Percentiles rank a stretch among this genome's conserved stretches.
phyloP scores from a whole-genome alignment of 2,888 invertebrate species.

The Ganaspis brasiliensis region DNA sequence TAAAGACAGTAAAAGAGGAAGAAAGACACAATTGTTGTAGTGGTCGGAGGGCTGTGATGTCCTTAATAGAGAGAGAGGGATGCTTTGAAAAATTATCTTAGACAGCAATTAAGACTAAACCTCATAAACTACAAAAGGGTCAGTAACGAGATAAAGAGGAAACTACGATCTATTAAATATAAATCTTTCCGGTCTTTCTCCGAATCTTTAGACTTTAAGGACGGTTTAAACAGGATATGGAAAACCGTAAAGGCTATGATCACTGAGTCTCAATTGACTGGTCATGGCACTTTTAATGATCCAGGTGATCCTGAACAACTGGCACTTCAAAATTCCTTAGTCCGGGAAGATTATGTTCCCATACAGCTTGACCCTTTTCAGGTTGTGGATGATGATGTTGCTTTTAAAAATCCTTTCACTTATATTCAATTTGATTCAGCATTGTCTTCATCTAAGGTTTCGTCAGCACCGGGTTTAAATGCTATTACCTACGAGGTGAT shows the following conservation, averaged over 20 bases:
- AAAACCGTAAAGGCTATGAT: not conserved
- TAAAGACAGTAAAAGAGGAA: not conserved
- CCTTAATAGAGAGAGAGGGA: not conserved
- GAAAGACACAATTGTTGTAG: not conserved
- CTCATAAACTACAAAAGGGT: not conserved
- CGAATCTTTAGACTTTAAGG: not conserved
- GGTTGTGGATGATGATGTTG: too few species aligned
- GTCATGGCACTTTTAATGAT: too few species aligned
- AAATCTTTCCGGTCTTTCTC: not conserved
- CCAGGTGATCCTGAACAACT: too few species aligned
- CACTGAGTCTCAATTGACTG: too few species aligned
- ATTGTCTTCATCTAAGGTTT: not conserved
- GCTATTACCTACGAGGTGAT: not conserved
- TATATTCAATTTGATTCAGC: not conserved
- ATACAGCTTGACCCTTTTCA: too few species aligned
- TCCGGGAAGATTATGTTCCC: too few species aligned
- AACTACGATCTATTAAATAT: not conserved
- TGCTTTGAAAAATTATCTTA: not conserved
- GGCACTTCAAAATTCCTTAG: too few species aligned
- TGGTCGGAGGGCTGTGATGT: not conserved
- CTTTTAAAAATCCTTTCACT: not conserved
- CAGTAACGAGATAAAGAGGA: not conserved
- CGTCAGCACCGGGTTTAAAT: not conserved
- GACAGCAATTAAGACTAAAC: not conserved
- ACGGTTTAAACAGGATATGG: not conserved